A percentile compares a stretch with the other conserved stretches of the same genome.
Conservation (phyloP, 1,140 invertebrate species). For the Macrobrachium nipponense region DNA sequence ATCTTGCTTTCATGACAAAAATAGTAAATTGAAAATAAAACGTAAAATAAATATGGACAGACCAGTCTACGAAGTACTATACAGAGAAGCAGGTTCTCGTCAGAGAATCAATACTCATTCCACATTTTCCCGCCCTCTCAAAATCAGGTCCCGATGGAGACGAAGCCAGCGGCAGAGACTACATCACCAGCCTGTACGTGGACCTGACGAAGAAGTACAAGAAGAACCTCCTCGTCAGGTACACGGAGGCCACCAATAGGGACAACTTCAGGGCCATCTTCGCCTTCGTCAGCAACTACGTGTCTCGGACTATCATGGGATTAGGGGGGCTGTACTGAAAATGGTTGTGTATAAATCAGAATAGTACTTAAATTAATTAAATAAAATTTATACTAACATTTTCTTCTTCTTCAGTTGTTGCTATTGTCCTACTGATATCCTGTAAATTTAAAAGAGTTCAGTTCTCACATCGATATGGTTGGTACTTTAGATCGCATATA, state of each 20-base stretch:
- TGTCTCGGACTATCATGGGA: slow-evolving; percentile 27
- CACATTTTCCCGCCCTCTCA: no score
- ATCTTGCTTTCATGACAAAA: no score
- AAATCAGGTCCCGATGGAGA: slow-evolving; percentile 16
- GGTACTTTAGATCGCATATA: no score
- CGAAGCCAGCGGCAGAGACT: slow-evolving; percentile 20
- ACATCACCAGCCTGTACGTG: slow-evolving; percentile 33
- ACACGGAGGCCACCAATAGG: slow-evolving; percentile 50
- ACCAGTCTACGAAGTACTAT: no score
- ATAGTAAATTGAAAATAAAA: not conserved
- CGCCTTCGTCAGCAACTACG: slow-evolving; percentile 32
- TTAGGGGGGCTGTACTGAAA: slow-evolving; percentile 22
- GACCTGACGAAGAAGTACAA: slow-evolving; percentile 1
- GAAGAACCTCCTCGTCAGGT: slow-evolving; percentile 31
- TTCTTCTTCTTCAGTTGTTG: no score
- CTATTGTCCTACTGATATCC: no score
- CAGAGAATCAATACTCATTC: not conserved
- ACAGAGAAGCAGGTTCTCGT: not conserved
- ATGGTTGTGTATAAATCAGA: not conserved
- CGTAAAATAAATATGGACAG: not conserved
- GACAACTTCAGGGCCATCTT: slow-evolving; percentile 50
- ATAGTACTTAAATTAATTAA: no score
- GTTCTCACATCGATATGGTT: no score
- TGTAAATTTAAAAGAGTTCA: no score
- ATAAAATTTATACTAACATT: no score